Evolutionary conservation across 1,140 invertebrate genomes (phyloP).

Genomic region (Drosophila truncata): DNA sequence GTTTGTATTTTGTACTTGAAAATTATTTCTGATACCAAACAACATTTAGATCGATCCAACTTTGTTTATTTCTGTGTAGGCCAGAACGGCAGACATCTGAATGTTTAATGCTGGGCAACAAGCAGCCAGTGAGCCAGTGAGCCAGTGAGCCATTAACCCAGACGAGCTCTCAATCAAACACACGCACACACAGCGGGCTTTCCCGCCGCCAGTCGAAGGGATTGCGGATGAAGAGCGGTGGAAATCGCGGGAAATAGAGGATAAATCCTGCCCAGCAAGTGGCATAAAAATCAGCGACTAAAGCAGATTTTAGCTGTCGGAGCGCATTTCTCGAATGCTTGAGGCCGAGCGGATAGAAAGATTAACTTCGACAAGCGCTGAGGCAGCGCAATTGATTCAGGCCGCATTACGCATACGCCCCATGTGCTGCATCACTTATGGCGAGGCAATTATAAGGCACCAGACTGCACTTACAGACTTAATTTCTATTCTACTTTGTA

Average conservation of each 20-base stretch:
- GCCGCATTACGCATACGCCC: constrained; percentile 60
- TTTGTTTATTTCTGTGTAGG: constrained; percentile 11
- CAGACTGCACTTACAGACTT: neutral
- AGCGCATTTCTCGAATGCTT: constrained; percentile 70
- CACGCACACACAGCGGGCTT: constrained; percentile 57
- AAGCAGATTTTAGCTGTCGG: constrained; percentile 70
- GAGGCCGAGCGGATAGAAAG: constrained; percentile 66
- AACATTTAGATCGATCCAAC: neutral
- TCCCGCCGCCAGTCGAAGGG: constrained; percentile 9
- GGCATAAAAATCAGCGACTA: constrained; percentile 72
- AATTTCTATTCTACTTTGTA: neutral
- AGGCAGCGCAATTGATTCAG: constrained; percentile 13
- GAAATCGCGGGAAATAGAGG: neutral
- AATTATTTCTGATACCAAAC: neutral
- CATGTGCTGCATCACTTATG: constrained; percentile 28
- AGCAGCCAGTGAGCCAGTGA: constrained; percentile 41
- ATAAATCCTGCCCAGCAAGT: constrained; percentile 60
- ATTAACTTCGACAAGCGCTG: constrained; percentile 52
- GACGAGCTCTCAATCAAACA: constrained; percentile 69
- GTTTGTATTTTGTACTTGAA: neutral
- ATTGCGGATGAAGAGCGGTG: neutral
- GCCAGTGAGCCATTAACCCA: constrained; percentile 34
- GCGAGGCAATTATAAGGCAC: constrained; percentile 13
- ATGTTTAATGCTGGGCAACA: constrained; percentile 70
- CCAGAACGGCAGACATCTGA: constrained; percentile 64